Percentiles rank a stretch among this genome's conserved stretches.
These are phyloP conservation scores for Carpatolechia fugitivella DNA, from an alignment of 2,888 invertebrate species.

Conservation along the genomic window DNA sequence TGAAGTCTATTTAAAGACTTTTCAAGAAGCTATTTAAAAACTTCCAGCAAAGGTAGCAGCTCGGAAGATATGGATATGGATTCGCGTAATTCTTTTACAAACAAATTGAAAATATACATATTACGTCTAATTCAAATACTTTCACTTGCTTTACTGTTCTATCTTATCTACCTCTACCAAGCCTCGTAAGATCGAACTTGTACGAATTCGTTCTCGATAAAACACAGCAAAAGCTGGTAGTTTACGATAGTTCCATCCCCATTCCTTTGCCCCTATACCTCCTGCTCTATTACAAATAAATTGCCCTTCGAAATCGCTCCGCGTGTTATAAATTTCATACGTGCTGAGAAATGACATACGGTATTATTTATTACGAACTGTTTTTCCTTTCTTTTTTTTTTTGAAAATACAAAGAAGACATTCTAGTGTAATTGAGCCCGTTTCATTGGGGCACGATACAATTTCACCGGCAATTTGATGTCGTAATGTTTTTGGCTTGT, in stretches of 20 bases:
- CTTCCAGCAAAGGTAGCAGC: too few relatives aligned
- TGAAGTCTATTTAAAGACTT: too few relatives aligned
- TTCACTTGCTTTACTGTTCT: too few relatives aligned
- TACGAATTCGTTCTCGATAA: background rate
- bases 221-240: background rate
- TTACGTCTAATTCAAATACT: too few relatives aligned
- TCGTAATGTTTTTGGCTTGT: background rate
- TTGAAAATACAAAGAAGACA: conserved; percentile 69
- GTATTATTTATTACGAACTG: conserved; percentile 73
- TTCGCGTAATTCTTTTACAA: too few relatives aligned
- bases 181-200: background rate
- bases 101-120: too few relatives aligned
- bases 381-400: conserved; percentile 41
- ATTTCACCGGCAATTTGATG: conserved; percentile 21
- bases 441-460: conserved; percentile 36
- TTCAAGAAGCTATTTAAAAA: too few relatives aligned
- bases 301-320: conserved; percentile 71
- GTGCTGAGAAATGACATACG: conserved; percentile 80
- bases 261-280: conserved; percentile 35
- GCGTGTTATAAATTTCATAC: conserved; percentile 78
- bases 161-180: background rate
- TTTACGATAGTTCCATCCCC: conserved; percentile 3
- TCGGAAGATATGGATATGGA: too few relatives aligned
- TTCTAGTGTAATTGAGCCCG: conserved; percentile 74
- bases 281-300: conserved; percentile 74